Percentiles rank a stretch among this genome's conserved stretches.
Evolutionary conservation across 2,888 invertebrate species (phyloP).

Genomic region (Epinotia bilunana): DNA sequence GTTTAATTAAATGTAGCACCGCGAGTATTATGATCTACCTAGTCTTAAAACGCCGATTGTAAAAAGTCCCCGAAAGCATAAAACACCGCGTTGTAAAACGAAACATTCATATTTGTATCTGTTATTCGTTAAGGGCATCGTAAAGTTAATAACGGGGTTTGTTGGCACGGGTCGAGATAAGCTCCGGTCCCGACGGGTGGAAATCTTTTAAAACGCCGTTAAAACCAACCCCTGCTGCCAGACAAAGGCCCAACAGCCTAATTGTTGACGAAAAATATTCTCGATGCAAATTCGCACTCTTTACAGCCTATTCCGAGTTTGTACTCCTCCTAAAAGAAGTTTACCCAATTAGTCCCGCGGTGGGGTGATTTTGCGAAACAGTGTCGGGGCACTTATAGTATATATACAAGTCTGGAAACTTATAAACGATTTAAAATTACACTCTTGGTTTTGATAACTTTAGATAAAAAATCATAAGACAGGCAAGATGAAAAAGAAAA

Average conservation of each 20-base stretch:
- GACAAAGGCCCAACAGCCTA: slow-evolving; percentile 80
- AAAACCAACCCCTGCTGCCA: slow-evolving; percentile 78
- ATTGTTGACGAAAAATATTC: slow-evolving; percentile 83
- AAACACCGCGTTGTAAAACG: slow-evolving; percentile 70
- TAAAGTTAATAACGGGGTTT: slow-evolving; percentile 84
- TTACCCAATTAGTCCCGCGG: slow-evolving; percentile 75
- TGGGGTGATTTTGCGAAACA: slow-evolving; percentile 61
- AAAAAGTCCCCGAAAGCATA: slow-evolving; percentile 68
- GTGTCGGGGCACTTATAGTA: slow-evolving; percentile 40
- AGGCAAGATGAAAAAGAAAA: no score
- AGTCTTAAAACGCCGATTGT: slow-evolving; percentile 55
- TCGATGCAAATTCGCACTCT: slow-evolving; percentile 82
- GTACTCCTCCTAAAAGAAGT: slow-evolving; percentile 77
- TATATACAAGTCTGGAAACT: slow-evolving; percentile 11
- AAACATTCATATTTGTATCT: slow-evolving; percentile 80
- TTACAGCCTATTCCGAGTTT: slow-evolving; percentile 82
- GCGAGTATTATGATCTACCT: slow-evolving; percentile 25
- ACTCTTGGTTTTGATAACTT: neutral
- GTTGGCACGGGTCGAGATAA: slow-evolving; percentile 80
- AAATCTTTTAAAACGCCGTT: slow-evolving; percentile 84
- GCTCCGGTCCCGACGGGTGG: slow-evolving; percentile 71
- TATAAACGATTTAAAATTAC: neutral
- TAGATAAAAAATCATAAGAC: neutral
- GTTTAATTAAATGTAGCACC: slow-evolving; percentile 30
- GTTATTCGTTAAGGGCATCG: slow-evolving; percentile 80